phyloP scores from a whole-genome alignment of 2,113 vertebrate species.

The Atherinomorus stipes region DNA sequence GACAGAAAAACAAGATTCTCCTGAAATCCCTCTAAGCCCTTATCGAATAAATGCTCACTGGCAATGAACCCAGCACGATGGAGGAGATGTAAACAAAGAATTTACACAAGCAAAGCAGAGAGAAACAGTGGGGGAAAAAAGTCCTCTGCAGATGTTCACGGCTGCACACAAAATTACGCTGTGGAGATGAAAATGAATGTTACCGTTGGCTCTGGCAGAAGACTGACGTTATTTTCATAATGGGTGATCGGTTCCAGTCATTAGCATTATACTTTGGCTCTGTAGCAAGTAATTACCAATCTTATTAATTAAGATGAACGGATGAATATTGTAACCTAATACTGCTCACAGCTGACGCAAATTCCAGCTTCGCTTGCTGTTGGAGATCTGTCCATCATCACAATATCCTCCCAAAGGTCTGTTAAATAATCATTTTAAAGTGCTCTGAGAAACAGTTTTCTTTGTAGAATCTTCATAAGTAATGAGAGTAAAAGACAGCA shows the following conservation, averaged over 20 bases:
- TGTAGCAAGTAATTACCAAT: not conserved
- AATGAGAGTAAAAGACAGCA: no score
- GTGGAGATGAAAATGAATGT: not conserved
- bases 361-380: not conserved
- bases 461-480: no score
- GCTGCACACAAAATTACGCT: not conserved
- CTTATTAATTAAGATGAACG: not conserved
- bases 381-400: not conserved
- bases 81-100: conserved; percentile 59
- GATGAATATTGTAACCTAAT: not conserved
- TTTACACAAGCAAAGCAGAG: not conserved
- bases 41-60: conserved; percentile 61
- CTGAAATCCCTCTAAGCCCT: conserved; percentile 69
- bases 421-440: not conserved
- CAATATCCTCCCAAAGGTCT: not conserved
- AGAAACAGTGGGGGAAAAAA: not conserved
- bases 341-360: no score
- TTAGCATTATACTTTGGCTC: not conserved
- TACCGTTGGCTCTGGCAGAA: not conserved
- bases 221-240: not conserved
- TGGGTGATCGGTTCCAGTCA: not conserved
- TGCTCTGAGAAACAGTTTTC: no score
- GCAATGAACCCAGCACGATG: conserved; percentile 40
- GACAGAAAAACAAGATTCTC: conserved; percentile 57
- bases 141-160: not conserved